A percentile compares a stretch with the other conserved stretches of the same genome.
These are phyloP conservation scores for Pseudomyrmex dendroicus DNA, from an alignment of 1,140 invertebrate genomes.

Conservation along the genomic window DNA sequence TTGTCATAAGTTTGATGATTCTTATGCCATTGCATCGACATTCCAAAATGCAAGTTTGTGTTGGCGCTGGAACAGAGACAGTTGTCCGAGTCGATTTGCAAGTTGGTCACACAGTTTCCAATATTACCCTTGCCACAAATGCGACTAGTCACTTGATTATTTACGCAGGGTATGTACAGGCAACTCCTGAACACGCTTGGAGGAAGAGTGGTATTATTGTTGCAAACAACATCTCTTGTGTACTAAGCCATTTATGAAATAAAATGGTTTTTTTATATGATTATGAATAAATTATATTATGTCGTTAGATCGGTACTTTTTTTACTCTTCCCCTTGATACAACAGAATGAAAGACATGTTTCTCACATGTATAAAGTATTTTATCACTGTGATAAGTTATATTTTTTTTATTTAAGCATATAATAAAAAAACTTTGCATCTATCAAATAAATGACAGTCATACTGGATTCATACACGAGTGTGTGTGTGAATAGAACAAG, in stretches of 20 bases:
- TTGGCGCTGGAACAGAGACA: slow-evolving; percentile 9
- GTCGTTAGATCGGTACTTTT: slow-evolving; percentile 71
- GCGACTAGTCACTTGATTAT: slow-evolving; percentile 63
- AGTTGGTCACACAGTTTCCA: slow-evolving; percentile 33
- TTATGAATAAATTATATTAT: slow-evolving; percentile 82
- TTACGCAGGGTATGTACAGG: slow-evolving; percentile 69
- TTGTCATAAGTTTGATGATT: slow-evolving; percentile 50
- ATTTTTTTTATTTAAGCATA: too few relatives aligned
- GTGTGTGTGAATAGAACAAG: too few relatives aligned
- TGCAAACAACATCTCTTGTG: slow-evolving; percentile 71
- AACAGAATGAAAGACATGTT: neutral
- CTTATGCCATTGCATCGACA: slow-evolving; percentile 59
- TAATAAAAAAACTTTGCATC: too few relatives aligned
- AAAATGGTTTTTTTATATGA: slow-evolving; percentile 80
- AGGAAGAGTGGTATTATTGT: slow-evolving; percentile 71
- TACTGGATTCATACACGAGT: too few relatives aligned
- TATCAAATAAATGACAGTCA: too few relatives aligned
- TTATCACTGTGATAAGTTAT: too few relatives aligned
- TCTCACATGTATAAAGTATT: too few relatives aligned
- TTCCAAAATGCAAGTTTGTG: slow-evolving; percentile 63
- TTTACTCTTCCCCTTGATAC: slow-evolving; percentile 34
- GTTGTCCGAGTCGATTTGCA: slow-evolving; percentile 30
- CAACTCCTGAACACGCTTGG: slow-evolving; percentile 48
- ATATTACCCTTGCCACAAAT: slow-evolving; percentile 42
- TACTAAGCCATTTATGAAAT: slow-evolving; percentile 73